These are phyloP conservation scores for Semaprochilodus insignis DNA, from an alignment of 2,797 vertebrate genomes.

Conservation along the genomic window DNA sequence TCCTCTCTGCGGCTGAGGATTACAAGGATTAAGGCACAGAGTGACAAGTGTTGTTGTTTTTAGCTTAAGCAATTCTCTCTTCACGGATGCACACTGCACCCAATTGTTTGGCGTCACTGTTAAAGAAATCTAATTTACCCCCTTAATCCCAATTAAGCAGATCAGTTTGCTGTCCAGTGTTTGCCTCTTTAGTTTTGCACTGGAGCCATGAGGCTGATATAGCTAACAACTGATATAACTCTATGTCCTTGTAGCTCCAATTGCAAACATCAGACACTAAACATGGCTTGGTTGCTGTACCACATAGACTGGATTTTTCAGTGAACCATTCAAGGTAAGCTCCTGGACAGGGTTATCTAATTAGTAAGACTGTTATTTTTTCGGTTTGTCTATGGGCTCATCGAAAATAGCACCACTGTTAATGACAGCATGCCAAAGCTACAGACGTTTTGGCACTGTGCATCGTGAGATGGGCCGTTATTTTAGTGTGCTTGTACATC, in stretches of 20 bases:
- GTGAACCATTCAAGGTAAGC: background rate
- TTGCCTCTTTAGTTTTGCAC: background rate
- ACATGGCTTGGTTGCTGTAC: too few relatives aligned
- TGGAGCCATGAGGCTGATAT: background rate
- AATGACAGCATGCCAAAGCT: conserved; percentile 30
- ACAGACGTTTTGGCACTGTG: conserved; percentile 13
- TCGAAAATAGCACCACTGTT: conserved; percentile 25
- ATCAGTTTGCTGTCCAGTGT: background rate
- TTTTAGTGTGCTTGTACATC: conserved; percentile 36
- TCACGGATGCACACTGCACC: background rate
- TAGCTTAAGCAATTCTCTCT: background rate
- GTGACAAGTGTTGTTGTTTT: conserved; percentile 16
- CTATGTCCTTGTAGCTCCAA: background rate
- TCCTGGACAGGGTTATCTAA: background rate
- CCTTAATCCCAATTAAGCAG: background rate
- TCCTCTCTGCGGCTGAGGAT: background rate
- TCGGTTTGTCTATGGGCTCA: background rate
- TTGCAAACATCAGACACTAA: background rate
- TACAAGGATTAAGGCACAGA: conserved; percentile 20
- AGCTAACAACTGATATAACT: background rate
- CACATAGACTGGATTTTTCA: too few relatives aligned
- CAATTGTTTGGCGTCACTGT: conserved; percentile 3
- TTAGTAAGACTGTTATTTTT: background rate
- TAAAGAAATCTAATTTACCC: background rate
- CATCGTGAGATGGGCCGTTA: conserved; percentile 19